Percentiles rank a stretch among this genome's conserved stretches.
phyloP scores from a whole-genome alignment of 37 sponge, comb jelly and placozoan genomes.

The Axinella damicornis region DNA sequence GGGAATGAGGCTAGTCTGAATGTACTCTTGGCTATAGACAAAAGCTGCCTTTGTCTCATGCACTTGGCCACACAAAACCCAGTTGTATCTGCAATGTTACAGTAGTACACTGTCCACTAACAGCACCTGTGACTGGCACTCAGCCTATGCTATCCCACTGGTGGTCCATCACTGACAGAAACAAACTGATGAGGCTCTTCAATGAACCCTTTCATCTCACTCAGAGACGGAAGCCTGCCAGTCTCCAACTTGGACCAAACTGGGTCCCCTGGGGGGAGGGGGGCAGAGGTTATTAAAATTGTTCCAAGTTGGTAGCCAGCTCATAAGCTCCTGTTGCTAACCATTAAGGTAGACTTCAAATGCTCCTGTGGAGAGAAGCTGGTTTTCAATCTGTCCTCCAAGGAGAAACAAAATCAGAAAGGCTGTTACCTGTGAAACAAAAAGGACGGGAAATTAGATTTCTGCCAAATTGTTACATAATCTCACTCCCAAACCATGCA shows the following conservation, averaged over 20 bases:
- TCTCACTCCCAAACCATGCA: no score
- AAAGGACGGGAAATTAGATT: no score
- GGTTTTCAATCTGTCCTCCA: slow-evolving; percentile 81
- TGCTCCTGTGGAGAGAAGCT: slow-evolving; percentile 88
- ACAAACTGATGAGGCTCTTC: slow-evolving; percentile 47
- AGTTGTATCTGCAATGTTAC: no score
- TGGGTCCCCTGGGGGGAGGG: slow-evolving; percentile 35
- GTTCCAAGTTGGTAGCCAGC: no score
- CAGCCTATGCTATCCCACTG: no score
- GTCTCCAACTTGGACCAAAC: slow-evolving; percentile 89
- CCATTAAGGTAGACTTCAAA: slow-evolving; percentile 94
- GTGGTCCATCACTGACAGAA: not conserved
- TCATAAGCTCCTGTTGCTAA: slow-evolving; percentile 52
- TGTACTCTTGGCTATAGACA: slow-evolving; percentile 82
- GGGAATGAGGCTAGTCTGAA: slow-evolving; percentile 78
- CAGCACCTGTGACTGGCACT: no score
- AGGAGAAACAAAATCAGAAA: slow-evolving; percentile 72
- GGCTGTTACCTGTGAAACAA: slow-evolving; percentile 60
- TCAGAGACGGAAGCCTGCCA: slow-evolving; percentile 78
- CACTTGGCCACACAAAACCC: no score
- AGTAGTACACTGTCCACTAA: no score
- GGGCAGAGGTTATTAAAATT: no score
- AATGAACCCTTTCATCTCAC: slow-evolving; percentile 58
- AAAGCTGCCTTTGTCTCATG: slow-evolving; percentile 9
- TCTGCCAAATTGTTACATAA: no score